These are phyloP conservation scores for Psephotus haematonotus DNA, from an alignment of 2,113 vertebrate genomes.

Conservation along the genomic window DNA sequence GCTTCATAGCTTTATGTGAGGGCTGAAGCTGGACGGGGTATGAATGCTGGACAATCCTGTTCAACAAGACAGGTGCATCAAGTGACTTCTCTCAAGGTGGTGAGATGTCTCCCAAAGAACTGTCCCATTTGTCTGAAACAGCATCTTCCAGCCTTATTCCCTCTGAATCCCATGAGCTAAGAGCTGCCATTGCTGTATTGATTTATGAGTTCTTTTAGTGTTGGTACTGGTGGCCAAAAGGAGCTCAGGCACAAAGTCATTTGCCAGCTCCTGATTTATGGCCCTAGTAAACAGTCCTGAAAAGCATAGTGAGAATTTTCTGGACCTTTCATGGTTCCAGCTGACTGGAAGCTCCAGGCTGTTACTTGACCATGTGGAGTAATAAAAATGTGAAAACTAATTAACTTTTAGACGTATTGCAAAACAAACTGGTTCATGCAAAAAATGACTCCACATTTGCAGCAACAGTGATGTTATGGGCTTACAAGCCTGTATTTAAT, in stretches of 20 bases:
- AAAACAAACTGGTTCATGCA: slow-evolving; percentile 21
- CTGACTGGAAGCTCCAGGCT: slow-evolving; percentile 8
- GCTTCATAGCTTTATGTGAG: background rate
- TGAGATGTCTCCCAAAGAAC: background rate
- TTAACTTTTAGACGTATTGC: slow-evolving; percentile 22
- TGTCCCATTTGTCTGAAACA: background rate
- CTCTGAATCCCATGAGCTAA: background rate
- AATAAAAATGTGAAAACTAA: slow-evolving; percentile 53
- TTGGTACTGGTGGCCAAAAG: background rate
- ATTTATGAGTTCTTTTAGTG: background rate
- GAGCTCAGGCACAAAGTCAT: slow-evolving; percentile 5
- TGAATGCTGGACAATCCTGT: background rate
- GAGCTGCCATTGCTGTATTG: background rate
- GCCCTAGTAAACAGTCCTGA: background rate
- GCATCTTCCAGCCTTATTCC: background rate
- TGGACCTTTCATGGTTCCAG: background rate
- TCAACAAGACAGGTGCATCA: background rate
- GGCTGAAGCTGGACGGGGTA: background rate
- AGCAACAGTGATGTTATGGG: background rate
- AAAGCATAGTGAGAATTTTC: slow-evolving; percentile 28
- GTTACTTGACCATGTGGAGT: slow-evolving; percentile 21
- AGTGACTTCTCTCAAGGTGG: background rate
- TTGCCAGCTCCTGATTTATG: slow-evolving; percentile 42
- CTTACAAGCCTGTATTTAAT: slow-evolving; percentile 3
- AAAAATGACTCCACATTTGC: background rate